Percentiles rank a stretch among this genome's conserved stretches.
Evolutionary conservation across 2,888 invertebrate genomes (phyloP).

Genomic region (Cheilosia scutellata): DNA sequence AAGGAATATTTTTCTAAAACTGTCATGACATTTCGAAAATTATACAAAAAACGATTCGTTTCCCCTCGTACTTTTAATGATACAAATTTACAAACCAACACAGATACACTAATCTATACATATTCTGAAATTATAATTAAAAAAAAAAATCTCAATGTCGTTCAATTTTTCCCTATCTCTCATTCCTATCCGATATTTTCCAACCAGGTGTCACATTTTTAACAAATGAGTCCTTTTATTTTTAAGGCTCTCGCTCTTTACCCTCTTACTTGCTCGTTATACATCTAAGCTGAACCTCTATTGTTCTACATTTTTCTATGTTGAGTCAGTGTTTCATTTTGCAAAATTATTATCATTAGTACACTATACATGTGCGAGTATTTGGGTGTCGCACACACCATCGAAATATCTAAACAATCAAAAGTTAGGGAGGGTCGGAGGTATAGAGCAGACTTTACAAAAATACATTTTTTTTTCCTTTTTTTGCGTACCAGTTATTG

Average conservation of each 20-base stretch:
- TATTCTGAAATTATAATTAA: not conserved
- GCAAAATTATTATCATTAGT: slow-evolving; percentile 61
- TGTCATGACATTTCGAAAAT: too few relatives aligned
- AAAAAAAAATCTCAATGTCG: not conserved
- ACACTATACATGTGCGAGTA: not conserved
- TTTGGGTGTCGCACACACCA: slow-evolving; percentile 13
- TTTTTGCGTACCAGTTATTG: not conserved
- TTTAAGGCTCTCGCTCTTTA: slow-evolving; percentile 36
- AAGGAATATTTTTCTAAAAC: too few relatives aligned
- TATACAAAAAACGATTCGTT: too few relatives aligned
- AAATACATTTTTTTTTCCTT: not conserved
- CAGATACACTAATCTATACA: not conserved
- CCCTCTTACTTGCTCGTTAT: slow-evolving; percentile 31
- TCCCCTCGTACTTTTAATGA: not conserved
- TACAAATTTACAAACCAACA: not conserved
- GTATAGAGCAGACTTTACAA: slow-evolving; percentile 16
- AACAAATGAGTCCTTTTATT: slow-evolving; percentile 67
- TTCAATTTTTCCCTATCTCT: slow-evolving; percentile 1
- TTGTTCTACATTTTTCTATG: slow-evolving; percentile 35
- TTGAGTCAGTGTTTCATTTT: slow-evolving; percentile 62
- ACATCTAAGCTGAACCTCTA: slow-evolving; percentile 17
- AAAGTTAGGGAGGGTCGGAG: slow-evolving; percentile 15
- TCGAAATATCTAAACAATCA: slow-evolving; percentile 38
- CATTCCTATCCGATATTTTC: slow-evolving; percentile 20
- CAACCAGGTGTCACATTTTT: slow-evolving; percentile 67